Evolutionary conservation across 1,140 invertebrate genomes (phyloP), one percentile per base, ranked within the genome.

Genomic region (Drosophila funebris): DNA sequence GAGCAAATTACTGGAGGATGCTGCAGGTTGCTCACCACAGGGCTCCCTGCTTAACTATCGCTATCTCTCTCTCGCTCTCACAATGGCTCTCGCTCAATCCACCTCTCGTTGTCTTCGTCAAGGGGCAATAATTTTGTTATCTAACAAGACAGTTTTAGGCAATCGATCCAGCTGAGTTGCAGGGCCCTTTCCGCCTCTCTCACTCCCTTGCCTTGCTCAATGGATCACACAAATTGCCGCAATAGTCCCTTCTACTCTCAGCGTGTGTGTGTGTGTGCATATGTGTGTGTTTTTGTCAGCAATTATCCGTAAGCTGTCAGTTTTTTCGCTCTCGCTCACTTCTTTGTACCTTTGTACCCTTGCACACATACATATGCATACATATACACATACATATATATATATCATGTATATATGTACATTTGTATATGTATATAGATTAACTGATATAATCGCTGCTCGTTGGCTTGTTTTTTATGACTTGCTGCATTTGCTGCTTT

Each of bases 261-360:
- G 13, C 56, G 29, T 20, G 2, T 31, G 22, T 43, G 44, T 43
- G 50, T 60, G 18, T 29, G 39, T 52, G 53, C 43, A 63, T 56
- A 27, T 44, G 53, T 66, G 71, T 76, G 67, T 77, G 67, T 85
- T 71, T 77, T 71, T 70, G 72, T 82, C 64, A 67, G 81, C 90
- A 90, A 90, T 90, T 90, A 90, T 82, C 78, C 87, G 81, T 90
- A 90, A 90, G 87, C 87, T 90, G 85, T 90, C 81, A 90, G 85
- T 90, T 90, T 79, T 82, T 90, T 90, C 78, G 78, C 85, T 85
- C 69, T 64, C 78, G 22, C 20, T 56, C 20, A 44, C 36, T 27
- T 20, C 24, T 33, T 48, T 14, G 14, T 22, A 50, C 44, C 36
- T 36, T 66, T 37, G 37, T 3, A 20, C 52, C 43, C 39, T 44